Base-by-base conservation (phyloP, 2,888 invertebrate genomes). In the Seira ritae region DNA sequence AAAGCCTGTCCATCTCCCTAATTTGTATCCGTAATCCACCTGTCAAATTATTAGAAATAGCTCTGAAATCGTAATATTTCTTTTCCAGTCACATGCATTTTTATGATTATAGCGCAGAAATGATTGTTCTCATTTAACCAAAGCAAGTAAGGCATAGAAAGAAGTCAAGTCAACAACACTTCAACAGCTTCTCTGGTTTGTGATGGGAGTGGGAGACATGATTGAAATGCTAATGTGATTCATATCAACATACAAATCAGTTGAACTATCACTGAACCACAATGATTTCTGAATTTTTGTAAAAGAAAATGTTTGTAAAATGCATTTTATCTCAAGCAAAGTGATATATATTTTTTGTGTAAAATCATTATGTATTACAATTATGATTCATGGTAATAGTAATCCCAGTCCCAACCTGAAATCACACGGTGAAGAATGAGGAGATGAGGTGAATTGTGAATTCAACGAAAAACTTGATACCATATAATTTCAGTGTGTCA, bases 151-250 rank as follows among this genome's bases (percentile, higher is more conserved):
- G 42, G 60, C 60, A 20, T 20, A 8, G 20, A 50, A 50, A 8
- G 50, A 31, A 31, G 31, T 31, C 55, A 3, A 46, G 20, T 66
- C 73, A 73, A 62, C 73, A 73, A 62, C 73, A 73, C 62, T 3
- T 73, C 23, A 4, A 1, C 74, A 37, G 15, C 19, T 20, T 22
- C 31, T 31, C 31, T 4, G 31, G 20, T 60, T 24, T n/a, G n/a
- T n/a, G n/a, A 3, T 50, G 15, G 15, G 15, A n/a, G n/a, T n/a
- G 62, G 20, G 62, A 73, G 12, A 50, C 74, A 20, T 46, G 67
- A 66, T 66, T 75, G 46, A 75, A 75, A 75, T 75, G 74, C 74
- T 75, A 75, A 75, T 75, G 67, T 22, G 70, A 50, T 22, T 20
- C 31, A 31, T 19, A 62, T 62, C 62, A 20, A 62, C 1, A 19